Percentiles rank a stretch among this genome's conserved stretches.
Evolutionary conservation across 2,113 vertebrate species (phyloP).

Genomic region (Dromaius novaehollandiae): DNA sequence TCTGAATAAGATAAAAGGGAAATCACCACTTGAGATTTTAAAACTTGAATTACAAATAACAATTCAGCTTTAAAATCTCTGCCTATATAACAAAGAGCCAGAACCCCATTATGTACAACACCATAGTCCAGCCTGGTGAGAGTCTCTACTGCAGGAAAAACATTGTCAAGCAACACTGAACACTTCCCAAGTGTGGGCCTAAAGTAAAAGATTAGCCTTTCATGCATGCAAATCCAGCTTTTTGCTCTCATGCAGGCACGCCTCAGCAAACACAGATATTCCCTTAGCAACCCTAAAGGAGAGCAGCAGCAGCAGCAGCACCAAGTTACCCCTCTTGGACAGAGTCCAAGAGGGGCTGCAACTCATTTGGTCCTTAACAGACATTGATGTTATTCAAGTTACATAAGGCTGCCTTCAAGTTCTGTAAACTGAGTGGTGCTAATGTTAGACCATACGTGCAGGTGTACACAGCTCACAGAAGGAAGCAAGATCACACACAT

Average conservation of each 20-base stretch:
- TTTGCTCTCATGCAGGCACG: neutral
- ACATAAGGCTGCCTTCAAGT: too few relatives aligned
- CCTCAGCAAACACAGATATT: too few relatives aligned
- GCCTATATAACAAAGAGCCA: neutral
- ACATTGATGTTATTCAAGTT: neutral
- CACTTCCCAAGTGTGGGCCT: accelerated
- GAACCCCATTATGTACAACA: accelerated
- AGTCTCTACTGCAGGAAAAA: neutral
- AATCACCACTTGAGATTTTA: accelerated
- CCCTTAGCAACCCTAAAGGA: too few relatives aligned
- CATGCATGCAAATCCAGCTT: too few relatives aligned
- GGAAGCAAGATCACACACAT: neutral
- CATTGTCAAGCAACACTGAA: neutral
- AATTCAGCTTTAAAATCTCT: neutral
- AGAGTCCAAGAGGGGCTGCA: too few relatives aligned
- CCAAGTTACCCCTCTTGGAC: too few relatives aligned
- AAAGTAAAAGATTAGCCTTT: accelerated
- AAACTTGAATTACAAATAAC: neutral
- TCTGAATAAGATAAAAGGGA: accelerated
- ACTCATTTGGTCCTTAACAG: too few relatives aligned
- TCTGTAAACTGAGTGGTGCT: too few relatives aligned
- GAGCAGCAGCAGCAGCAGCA: too few relatives aligned
- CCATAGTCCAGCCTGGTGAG: neutral
- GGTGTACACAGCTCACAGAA: too few relatives aligned
- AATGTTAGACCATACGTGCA: neutral